Conservation (phyloP, 2,888 invertebrate genomes). For the Patella ulyssiponensis region DNA sequence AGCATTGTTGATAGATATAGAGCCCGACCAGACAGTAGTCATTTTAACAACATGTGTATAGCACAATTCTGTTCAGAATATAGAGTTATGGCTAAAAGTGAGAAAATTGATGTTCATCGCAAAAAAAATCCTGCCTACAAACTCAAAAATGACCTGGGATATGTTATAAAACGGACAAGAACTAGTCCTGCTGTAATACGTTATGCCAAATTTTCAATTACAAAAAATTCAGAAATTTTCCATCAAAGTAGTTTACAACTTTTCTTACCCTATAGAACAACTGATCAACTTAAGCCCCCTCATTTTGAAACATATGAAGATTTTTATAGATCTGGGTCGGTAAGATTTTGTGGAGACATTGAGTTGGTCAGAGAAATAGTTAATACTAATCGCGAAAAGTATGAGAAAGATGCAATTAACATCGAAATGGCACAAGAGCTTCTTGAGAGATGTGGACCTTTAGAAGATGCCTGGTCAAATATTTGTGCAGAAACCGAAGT, state of each 20-base stretch:
- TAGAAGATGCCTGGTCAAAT: no score
- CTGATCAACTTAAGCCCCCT: neutral
- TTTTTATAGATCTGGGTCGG: neutral
- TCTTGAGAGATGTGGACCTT: no score
- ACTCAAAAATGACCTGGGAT: constrained; percentile 4
- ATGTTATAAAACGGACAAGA: neutral
- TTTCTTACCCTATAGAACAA: constrained; percentile 4
- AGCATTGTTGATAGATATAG: no score
- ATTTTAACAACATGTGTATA: no score
- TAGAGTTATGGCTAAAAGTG: constrained; percentile 15
- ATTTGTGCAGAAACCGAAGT: no score
- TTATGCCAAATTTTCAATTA: neutral
- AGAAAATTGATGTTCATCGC: neutral
- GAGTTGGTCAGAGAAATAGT: neutral
- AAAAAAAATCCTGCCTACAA: constrained; percentile 5
- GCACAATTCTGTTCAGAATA: constrained; percentile 27
- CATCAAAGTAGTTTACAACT: constrained; percentile 12
- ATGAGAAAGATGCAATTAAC: no score
- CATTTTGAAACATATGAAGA: neutral
- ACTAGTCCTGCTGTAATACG: neutral
- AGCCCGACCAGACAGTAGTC: no score
- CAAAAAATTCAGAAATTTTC: constrained; percentile 6
- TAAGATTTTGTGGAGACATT: neutral
- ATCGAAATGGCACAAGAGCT: no score
- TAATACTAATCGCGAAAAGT: no score